A percentile compares a stretch with the other conserved stretches of the same genome.
These are phyloP conservation scores for Poeciliopsis occidentalis DNA, from an alignment of 2,113 vertebrate genomes.

Conservation along the genomic window DNA sequence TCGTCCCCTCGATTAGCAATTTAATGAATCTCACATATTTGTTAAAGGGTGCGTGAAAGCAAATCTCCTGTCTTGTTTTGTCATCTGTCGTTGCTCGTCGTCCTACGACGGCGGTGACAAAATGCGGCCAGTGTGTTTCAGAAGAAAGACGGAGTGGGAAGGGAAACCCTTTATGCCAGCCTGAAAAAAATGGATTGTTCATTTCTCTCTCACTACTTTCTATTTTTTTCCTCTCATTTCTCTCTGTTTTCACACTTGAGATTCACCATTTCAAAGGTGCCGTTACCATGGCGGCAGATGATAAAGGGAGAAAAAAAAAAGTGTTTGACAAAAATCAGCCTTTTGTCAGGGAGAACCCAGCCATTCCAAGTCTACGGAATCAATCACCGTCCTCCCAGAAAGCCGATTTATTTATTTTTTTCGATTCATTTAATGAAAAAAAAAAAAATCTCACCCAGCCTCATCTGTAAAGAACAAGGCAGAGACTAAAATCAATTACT, in stretches of 20 bases:
- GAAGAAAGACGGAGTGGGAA: neutral
- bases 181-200: conserved; percentile 11
- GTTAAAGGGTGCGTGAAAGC: conserved; percentile 30
- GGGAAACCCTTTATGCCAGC: conserved; percentile 29
- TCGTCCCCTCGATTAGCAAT: conserved; percentile 25
- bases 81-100: conserved; percentile 13
- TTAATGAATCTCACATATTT: conserved; percentile 35
- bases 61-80: conserved; percentile 13
- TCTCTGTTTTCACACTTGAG: no score
- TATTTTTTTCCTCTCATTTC: no score
- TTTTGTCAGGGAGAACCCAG: no score
- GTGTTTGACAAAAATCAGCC: no score
- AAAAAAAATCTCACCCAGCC: conserved; percentile 21
- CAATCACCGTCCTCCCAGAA: conserved; percentile 40
- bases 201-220: no score
- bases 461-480: conserved; percentile 53
- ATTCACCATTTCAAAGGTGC: no score
- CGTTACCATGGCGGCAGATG: no score
- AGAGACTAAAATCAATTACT: conserved; percentile 62
- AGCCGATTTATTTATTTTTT: conserved; percentile 34
- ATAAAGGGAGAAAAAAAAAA: no score
- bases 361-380: conserved; percentile 35
- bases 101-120: conserved; percentile 1
- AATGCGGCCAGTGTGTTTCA: neutral
- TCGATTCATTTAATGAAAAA: conserved; percentile 47